phyloP scores from a whole-genome alignment of 2,113 vertebrate species.

The Hylia prasina region DNA sequence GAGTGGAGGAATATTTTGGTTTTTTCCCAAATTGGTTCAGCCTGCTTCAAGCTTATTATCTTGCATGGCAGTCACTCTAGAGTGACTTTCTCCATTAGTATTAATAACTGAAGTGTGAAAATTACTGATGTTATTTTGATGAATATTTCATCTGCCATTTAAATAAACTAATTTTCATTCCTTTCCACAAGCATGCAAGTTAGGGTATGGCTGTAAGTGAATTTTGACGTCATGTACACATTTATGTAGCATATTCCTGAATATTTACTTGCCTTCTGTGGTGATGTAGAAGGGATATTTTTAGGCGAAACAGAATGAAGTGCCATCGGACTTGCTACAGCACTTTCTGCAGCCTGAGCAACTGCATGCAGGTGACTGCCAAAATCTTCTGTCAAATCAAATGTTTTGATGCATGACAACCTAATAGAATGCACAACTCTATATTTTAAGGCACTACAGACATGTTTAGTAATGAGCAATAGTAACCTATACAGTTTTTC shows the following conservation, averaged over 20 bases:
- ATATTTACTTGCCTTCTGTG: neutral
- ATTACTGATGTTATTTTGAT: neutral
- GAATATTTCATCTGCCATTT: neutral
- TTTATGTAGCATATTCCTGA: neutral
- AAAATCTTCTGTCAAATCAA: neutral
- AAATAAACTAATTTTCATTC: neutral
- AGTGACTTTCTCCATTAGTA: neutral
- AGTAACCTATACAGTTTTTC: neutral
- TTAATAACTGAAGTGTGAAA: neutral
- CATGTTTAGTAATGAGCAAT: neutral
- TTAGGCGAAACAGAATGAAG: neutral
- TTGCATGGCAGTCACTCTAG: neutral
- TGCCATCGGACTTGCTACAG: neutral
- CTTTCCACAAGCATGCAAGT: neutral
- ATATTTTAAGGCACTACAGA: neutral
- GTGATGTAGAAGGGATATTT: neutral
- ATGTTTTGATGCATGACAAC: neutral
- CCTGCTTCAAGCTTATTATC: neutral
- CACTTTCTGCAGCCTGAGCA: neutral
- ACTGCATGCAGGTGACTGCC: neutral
- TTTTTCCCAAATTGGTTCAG: neutral
- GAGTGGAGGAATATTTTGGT: neutral
- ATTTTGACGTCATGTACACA: neutral
- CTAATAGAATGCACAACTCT: neutral
- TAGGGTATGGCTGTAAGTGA: neutral